Evolutionary conservation across 1,140 invertebrate genomes (phyloP).

Genomic region (Drosophila lini): DNA sequence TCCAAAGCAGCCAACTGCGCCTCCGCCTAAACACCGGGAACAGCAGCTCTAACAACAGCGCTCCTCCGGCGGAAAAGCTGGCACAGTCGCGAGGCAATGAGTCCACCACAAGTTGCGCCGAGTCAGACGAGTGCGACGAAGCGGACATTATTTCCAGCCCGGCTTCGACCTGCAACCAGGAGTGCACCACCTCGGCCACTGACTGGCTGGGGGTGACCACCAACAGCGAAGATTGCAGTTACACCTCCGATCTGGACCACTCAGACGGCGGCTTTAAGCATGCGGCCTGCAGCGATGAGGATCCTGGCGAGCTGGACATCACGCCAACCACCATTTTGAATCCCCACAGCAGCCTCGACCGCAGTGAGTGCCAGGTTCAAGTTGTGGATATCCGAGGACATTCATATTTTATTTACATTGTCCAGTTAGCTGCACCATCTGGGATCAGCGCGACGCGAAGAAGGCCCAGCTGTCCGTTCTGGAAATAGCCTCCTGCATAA

Average conservation of each 20-base stretch:
- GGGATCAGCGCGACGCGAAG: constrained; percentile 94
- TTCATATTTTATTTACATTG: neutral
- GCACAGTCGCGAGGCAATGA: constrained; percentile 25
- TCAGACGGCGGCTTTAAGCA: constrained; percentile 85
- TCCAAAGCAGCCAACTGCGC: constrained; percentile 58
- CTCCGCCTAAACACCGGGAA: constrained; percentile 61
- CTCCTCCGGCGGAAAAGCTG: constrained; percentile 34
- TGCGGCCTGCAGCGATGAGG: constrained; percentile 70
- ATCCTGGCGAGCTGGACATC: constrained; percentile 89
- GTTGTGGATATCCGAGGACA: neutral
- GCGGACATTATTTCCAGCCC: constrained; percentile 85
- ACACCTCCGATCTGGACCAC: constrained; percentile 90
- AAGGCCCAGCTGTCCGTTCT: constrained; percentile 96
- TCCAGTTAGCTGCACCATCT: constrained; percentile 96
- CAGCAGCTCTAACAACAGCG: constrained; percentile 10
- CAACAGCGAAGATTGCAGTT: constrained; percentile 93
- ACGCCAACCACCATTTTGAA: constrained; percentile 90
- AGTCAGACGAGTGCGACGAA: constrained; percentile 86
- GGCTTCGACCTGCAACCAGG: constrained; percentile 65
- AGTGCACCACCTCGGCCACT: constrained; percentile 88
- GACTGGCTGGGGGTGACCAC: constrained; percentile 94
- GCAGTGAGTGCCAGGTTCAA: constrained; percentile 86
- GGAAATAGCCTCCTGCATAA: constrained; percentile 97
- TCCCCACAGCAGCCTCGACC: constrained; percentile 89
- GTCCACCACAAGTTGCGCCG: constrained; percentile 77